Conservation (phyloP, 2,113 vertebrate species). For the Taxidea taxus region DNA sequence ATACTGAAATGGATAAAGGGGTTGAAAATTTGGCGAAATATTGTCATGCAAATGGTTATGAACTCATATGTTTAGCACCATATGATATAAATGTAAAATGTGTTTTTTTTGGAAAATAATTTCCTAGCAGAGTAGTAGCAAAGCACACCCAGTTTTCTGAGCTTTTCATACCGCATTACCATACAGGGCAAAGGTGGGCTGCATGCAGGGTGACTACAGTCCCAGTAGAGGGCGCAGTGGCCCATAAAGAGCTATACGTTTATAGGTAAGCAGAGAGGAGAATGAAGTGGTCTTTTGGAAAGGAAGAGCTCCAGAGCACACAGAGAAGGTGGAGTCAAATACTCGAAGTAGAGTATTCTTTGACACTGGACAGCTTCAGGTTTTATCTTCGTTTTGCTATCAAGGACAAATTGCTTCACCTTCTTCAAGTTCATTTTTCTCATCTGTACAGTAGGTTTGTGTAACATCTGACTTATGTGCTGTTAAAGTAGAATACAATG, state of each 20-base stretch:
- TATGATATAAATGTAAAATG: not conserved
- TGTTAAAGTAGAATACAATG: not conserved
- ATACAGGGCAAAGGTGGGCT: not conserved
- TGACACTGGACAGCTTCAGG: not conserved
- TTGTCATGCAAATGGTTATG: not conserved
- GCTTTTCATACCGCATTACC: not conserved
- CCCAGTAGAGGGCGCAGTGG: not conserved
- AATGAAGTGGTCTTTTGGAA: not conserved
- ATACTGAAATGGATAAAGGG: not conserved
- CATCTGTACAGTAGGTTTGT: not conserved
- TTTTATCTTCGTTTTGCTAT: not conserved
- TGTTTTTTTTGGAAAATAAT: not conserved
- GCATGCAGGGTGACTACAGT: not conserved
- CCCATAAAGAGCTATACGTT: fast-evolving
- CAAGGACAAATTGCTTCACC: not conserved
- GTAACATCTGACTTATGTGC: not conserved
- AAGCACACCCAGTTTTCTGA: not conserved
- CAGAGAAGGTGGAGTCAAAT: not conserved
- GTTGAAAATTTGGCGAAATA: not conserved
- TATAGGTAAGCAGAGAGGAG: not conserved
- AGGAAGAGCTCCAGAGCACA: not conserved
- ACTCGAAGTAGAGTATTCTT: not conserved
- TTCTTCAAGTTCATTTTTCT: not conserved
- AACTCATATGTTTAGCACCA: not conserved
- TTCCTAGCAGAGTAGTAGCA: not conserved